Evolutionary conservation across 2,797 vertebrate genomes (phyloP).

Genomic region (Menidia menidia): DNA sequence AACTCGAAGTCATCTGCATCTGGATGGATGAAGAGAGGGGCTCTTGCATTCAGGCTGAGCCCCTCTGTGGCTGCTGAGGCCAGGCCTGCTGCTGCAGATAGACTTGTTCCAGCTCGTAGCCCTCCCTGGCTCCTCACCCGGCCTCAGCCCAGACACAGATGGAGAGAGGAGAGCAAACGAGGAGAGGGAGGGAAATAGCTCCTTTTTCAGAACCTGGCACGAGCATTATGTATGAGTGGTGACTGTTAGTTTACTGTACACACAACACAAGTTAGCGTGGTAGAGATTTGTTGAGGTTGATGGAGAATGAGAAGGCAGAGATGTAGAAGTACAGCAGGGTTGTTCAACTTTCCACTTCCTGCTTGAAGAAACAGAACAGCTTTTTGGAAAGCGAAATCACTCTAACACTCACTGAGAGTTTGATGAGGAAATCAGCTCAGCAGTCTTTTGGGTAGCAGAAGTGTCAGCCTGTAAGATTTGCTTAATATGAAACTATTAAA

Average conservation of each 20-base stretch:
- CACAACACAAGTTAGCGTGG: conserved; percentile 47
- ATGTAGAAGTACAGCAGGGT: conserved; percentile 3
- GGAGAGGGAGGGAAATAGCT: conserved; percentile 72
- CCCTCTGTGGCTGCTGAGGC: conserved; percentile 77
- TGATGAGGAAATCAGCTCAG: not conserved
- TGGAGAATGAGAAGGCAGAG: conserved; percentile 9
- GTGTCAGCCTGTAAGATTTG: not conserved
- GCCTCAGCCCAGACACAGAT: conserved; percentile 81
- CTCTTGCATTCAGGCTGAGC: conserved; percentile 74
- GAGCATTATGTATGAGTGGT: conserved; percentile 56
- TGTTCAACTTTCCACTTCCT: conserved; percentile 6
- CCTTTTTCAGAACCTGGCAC: conserved; percentile 71
- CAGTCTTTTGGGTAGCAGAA: not conserved
- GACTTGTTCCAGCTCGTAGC: conserved; percentile 84
- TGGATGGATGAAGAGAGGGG: conserved; percentile 74
- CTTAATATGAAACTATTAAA: not conserved
- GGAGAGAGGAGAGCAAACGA: conserved; percentile 74
- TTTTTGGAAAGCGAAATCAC: not conserved
- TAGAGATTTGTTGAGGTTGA: conserved; percentile 26
- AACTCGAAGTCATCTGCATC: conserved; percentile 80
- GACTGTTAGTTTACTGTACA: conserved; percentile 75
- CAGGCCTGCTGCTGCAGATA: conserved; percentile 84
- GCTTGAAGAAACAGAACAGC: not conserved
- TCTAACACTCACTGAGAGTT: not conserved
- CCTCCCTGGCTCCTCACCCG: conserved; percentile 78